Evolutionary conservation across 37 sponge, comb jelly and placozoan species (phyloP), one percentile per base, ranked within the genome.

Genomic region (Eunapius fragilis): DNA sequence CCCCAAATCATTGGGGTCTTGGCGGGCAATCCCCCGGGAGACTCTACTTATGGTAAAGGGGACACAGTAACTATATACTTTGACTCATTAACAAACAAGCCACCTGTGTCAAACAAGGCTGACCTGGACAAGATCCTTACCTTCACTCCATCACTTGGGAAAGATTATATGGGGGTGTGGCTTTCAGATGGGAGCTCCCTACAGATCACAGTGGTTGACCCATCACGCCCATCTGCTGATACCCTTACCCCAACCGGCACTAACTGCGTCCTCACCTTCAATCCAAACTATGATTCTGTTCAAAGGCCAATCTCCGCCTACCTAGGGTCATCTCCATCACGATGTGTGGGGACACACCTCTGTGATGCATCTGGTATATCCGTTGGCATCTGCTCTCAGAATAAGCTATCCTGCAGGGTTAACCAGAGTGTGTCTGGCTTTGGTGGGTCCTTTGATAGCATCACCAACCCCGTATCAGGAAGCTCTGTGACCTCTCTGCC

Each of bases 61-160:
- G 97, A 97, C 77, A 90, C 83, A 0, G 77, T 97, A 30, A 85
- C 87, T 0, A 90, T 97, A 31, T 68, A 74, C 23, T 97, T 97
- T 67, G 83, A 92, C 83, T 31, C 72, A 25, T 48, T 31, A 26
- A 97, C 97, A 12, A 70, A 92, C 70, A 50, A 68, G 26, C 97
- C 97, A 1, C n/a, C 72, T 30, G 93, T 90, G 4, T 33, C 77
- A 25, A 87, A 81, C 6, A 92, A 90, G 72, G 73, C 68, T 22
- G 89, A 92, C 31, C 80, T 97, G 47, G 95, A 94, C 37, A 33
- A 49, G 33, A 92, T 97, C 2, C 90, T 97, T 41, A 47, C 76
- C 13, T 92, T 94, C 73, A 73, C 77, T 31, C 95, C 97, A 12
- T 45, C 85, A 12, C 83, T 94, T 30, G 97, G 93, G 7, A 35